Evolutionary conservation across 1,140 invertebrate species (phyloP).

Genomic region (Camponotus pennsylvanicus): DNA sequence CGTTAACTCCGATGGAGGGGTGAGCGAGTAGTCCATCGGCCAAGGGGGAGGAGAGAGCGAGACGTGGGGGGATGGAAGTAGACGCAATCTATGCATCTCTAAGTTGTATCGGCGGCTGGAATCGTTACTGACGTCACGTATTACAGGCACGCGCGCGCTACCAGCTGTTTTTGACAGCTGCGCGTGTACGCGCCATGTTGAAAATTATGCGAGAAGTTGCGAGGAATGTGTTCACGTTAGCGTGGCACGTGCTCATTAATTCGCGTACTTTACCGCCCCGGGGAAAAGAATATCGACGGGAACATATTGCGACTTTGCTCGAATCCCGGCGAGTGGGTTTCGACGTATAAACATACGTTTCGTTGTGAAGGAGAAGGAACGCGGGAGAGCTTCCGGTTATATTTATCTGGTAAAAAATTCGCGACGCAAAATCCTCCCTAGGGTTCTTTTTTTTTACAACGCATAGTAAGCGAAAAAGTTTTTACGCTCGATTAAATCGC

Average conservation of each 20-base stretch:
- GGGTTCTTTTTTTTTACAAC: no score
- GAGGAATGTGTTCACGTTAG: constrained; percentile 21
- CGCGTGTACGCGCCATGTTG: constrained; percentile 39
- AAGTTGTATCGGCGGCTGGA: constrained; percentile 44
- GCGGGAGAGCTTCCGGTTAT: background rate
- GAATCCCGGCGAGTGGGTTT: background rate
- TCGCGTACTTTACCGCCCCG: background rate
- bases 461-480: background rate
- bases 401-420: background rate
- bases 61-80: constrained; percentile 33
- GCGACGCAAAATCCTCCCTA: background rate
- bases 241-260: constrained; percentile 29
- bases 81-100: constrained; percentile 73
- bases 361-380: background rate
- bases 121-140: constrained; percentile 64
- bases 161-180: constrained; percentile 78
- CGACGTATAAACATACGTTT: no score
- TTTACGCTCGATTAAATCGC: background rate
- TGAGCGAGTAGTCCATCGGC: background rate
- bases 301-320: background rate
- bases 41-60: background rate
- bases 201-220: constrained; percentile 66
- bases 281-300: background rate
- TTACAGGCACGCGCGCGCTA: constrained; percentile 29
- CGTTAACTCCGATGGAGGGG: constrained; percentile 34